Base-by-base conservation (phyloP, 2,797 vertebrate genomes). In the Peromyscus melanophrys region DNA sequence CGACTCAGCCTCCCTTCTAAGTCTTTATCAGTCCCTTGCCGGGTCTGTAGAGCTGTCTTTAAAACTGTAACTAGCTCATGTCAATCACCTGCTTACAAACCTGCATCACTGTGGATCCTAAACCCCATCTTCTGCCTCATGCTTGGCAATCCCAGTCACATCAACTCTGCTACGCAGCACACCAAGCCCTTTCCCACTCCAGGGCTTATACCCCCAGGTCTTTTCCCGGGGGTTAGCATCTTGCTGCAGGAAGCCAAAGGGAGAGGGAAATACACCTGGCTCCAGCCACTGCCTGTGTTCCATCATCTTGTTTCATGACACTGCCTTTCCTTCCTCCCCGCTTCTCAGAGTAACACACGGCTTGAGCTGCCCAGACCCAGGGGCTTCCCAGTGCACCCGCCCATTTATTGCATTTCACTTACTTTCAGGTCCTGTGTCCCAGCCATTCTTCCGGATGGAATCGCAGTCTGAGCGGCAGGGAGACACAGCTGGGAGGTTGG, bases 401-500 rank as follows among this genome's bases (percentile, higher is more conserved):
- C 63, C 29, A 16, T 31, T 8, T 8, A 25, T 16, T 3, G 2
- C 40, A 2, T 1, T 3, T 14, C 78, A 99, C 99, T 99, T 97
- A 99, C 99, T 99, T 55, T 99, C 99, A 0, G 95, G 97, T 14
- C 99, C 99, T 0, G 98, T 97, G 83, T 99, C 99, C 99, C 99
- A 99, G 0, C 99, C 99, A 63, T 99, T 99, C 97, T 99, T 99
- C 95, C 99, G 98, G 90, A 99, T 98, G 86, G 99, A 99, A 97
- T 99, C 99, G 3, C 99, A 99, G 97, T 99, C 99, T 0, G 99
- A 99, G 61, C 99, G 99, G 97, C 99, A 99, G 8, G 99, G 99
- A 0, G 99, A 99, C 55, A 99, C 99, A 0, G 99, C 98, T 0
- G 99, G 99, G 67, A 99, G 98, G 97, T 99, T 99, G 78, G 99